phyloP scores from a whole-genome alignment of 2,113 vertebrate species.

The Condylura cristata region DNA sequence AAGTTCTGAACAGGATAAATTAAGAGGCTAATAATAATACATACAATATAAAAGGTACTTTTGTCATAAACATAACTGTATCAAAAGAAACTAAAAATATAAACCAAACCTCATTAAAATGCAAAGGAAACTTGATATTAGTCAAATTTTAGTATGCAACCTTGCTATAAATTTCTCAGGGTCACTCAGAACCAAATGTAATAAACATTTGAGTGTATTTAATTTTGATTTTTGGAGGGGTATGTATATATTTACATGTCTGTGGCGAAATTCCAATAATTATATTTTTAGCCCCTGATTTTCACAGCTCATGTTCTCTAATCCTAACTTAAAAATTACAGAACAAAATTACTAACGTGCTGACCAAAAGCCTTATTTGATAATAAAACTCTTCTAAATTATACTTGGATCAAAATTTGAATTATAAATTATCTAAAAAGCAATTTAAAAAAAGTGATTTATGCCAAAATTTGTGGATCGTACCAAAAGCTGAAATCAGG shows the following conservation, averaged over 20 bases:
- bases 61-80: neutral
- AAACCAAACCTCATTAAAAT: conserved; percentile 43
- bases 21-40: neutral
- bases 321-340: neutral
- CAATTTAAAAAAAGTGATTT: neutral
- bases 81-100: neutral
- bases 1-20: neutral
- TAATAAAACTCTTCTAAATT: conserved; percentile 12
- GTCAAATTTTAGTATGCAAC: conserved; percentile 1
- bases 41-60: neutral
- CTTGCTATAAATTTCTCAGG: neutral
- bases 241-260: neutral
- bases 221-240: neutral
- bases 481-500: neutral
- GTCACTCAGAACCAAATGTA: neutral
- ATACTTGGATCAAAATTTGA: conserved; percentile 3
- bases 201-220: conserved; percentile 15
- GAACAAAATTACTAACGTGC: neutral
- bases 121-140: neutral
- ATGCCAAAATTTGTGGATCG: neutral
- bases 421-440: neutral
- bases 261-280: neutral
- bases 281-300: neutral
- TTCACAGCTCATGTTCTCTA: neutral
- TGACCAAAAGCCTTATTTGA: neutral